Base-by-base conservation (phyloP, 1,140 invertebrate genomes). In the Pararge aegeria region DNA sequence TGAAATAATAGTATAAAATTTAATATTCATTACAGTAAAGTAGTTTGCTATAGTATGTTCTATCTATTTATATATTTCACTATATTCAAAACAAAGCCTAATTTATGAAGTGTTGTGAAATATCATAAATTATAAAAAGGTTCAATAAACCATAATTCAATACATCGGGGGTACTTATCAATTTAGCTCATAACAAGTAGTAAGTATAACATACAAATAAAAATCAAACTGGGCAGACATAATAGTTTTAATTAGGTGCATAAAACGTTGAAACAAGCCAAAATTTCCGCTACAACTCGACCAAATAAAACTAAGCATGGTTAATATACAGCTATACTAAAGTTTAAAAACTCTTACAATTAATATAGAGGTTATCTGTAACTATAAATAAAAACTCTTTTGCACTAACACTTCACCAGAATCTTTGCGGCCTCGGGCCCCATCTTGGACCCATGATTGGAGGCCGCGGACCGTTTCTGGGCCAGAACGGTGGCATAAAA, bases 401-500 rank as follows among this genome's bases (percentile, higher is more conserved):
- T 15, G n/a, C 38, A 55, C 40, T 30, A 19, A 55, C 20, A 21
- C 7, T 54, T 87, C 78, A 88, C 81, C 81, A 88, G 55, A 88
- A 88, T 40, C 81, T 76, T 37, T 71, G 78, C 6, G 71, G 75
- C 18, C 82, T 65, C 0, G 85, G 83, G 0, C 78, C 82, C 80
- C 80, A 84, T 55, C 84, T 66, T 3, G 44, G 44, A 12, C 44
- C 44, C 44, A 46, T 46, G 21, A 71, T 75, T 0, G 69, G 70
- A 0, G 78, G 75, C 29, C 83, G 58, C 0, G 80, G 77, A 0
- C 71, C 70, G 19, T 75, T 77, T 3, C 86, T 60, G 4, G 83
- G 80, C 74, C 82, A 73, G 54, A 81, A 77, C 52, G 71, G 78
- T 10, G 72, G 73, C 4, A 29, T 50, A 16, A 70, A 71, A 13